These are phyloP conservation scores for Diplodus puntazzo DNA, from an alignment of 2,797 vertebrate genomes.

Conservation along the genomic window DNA sequence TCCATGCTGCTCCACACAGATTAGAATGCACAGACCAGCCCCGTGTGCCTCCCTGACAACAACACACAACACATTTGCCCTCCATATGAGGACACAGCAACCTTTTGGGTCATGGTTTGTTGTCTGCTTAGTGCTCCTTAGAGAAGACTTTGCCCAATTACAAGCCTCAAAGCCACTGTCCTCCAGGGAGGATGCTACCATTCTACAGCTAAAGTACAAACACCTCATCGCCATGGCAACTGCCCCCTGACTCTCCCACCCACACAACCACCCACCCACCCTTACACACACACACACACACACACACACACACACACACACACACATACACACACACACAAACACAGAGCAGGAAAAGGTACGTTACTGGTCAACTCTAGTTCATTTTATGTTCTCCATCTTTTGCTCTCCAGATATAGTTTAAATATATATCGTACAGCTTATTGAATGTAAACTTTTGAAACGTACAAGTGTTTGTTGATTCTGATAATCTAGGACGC, in stretches of 20 bases:
- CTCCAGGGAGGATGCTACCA: constrained; percentile 74
- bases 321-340: background rate
- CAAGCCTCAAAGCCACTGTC: constrained; percentile 62
- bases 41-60: background rate
- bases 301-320: constrained; percentile 3
- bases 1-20: constrained; percentile 2
- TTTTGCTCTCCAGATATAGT: background rate
- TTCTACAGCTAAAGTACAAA: constrained; percentile 76
- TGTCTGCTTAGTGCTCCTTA: constrained; percentile 33
- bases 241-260: constrained; percentile 48
- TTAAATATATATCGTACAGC: background rate
- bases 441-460: background rate
- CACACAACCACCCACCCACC: constrained; percentile 51
- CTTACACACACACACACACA: constrained; percentile 8
- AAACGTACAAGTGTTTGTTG: background rate
- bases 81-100: constrained; percentile 43
- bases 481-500: background rate
- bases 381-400: constrained; percentile 6
- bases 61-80: constrained; percentile 32
- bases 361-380: constrained; percentile 2
- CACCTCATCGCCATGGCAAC: constrained; percentile 79
- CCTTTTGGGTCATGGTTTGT: constrained; percentile 42
- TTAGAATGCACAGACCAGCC: background rate
- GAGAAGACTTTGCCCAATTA: constrained; percentile 73
- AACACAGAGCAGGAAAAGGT: constrained; percentile 37